phyloP scores from a whole-genome alignment of 2,888 invertebrate species.

The Plebejus argus region DNA sequence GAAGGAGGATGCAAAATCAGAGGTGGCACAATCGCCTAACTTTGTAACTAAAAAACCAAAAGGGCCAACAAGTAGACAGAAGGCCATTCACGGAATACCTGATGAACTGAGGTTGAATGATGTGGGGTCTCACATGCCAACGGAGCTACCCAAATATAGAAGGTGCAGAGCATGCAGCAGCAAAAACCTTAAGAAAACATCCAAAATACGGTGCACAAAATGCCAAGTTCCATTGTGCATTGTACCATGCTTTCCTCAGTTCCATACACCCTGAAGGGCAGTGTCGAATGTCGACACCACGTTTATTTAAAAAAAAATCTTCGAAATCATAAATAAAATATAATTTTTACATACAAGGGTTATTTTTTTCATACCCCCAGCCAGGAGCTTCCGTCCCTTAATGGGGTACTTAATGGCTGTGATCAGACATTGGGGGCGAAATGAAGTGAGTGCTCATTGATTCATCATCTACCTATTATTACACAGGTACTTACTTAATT shows the following conservation, averaged over 20 bases:
- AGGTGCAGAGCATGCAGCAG: constrained; percentile 31
- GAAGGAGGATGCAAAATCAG: too few relatives aligned
- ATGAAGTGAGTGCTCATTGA: too few relatives aligned
- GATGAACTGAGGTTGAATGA: too few relatives aligned
- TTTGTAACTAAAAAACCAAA: too few relatives aligned
- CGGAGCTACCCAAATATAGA: not conserved
- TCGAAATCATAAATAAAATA: constrained; percentile 19
- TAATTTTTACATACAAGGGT: constrained; percentile 7
- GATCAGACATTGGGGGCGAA: too few relatives aligned
- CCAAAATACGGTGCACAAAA: constrained; percentile 34
- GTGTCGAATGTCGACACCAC: constrained; percentile 20
- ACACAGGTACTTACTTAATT: too few relatives aligned
- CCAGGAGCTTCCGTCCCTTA: constrained; percentile 19
- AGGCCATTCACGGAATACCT: too few relatives aligned
- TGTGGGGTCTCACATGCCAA: too few relatives aligned
- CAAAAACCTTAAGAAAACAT: constrained; percentile 7
- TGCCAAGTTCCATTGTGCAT: constrained; percentile 34
- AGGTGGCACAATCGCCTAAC: too few relatives aligned
- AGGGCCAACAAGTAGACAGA: too few relatives aligned
- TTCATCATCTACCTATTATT: too few relatives aligned
- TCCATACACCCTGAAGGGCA: constrained; percentile 28
- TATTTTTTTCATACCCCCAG: constrained; percentile 10
- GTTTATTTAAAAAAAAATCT: constrained; percentile 6
- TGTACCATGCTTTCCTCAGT: constrained; percentile 36
- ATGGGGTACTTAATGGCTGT: too few relatives aligned